These are phyloP conservation scores for Glaucidium brasilianum DNA, from an alignment of 2,113 vertebrate species.

Conservation along the genomic window DNA sequence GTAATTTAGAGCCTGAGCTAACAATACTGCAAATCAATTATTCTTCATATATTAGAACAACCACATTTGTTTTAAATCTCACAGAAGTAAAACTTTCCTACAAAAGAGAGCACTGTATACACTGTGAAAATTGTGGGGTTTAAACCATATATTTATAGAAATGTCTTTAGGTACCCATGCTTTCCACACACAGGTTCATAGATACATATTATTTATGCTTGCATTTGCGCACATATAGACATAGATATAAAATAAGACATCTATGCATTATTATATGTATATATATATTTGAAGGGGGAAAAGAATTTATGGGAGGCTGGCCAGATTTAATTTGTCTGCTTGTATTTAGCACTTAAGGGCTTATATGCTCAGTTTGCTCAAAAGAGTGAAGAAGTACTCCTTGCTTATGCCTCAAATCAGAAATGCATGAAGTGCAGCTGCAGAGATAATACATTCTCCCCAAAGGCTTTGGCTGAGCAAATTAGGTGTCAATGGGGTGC, in stretches of 20 bases:
- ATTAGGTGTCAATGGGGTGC: slow-evolving; percentile 89
- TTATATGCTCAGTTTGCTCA: slow-evolving; percentile 75
- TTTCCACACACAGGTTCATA: not conserved
- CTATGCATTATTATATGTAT: not conserved
- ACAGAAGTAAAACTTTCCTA: not conserved
- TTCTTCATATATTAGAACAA: slow-evolving; percentile 6
- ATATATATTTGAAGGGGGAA: slow-evolving; percentile 1
- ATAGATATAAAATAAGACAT: not conserved
- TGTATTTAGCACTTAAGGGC: slow-evolving; percentile 76
- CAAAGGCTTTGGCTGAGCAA: slow-evolving; percentile 87
- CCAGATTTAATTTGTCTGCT: slow-evolving; percentile 73
- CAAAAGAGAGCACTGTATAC: not conserved
- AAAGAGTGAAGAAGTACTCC: slow-evolving; percentile 74
- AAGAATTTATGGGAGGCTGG: slow-evolving; percentile 41
- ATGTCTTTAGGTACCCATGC: not conserved
- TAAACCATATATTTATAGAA: not conserved
- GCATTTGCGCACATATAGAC: not conserved
- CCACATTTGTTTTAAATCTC: not conserved
- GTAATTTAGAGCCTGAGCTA: slow-evolving; percentile 21
- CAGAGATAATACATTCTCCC: slow-evolving; percentile 87
- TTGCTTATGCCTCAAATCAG: slow-evolving; percentile 80
- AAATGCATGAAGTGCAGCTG: slow-evolving; percentile 85
- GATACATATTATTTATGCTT: not conserved
- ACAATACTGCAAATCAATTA: not conserved
- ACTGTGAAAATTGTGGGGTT: not conserved